Evolutionary conservation across 2,888 invertebrate genomes (phyloP).

Genomic region (Sepioteuthis lessoniana): DNA sequence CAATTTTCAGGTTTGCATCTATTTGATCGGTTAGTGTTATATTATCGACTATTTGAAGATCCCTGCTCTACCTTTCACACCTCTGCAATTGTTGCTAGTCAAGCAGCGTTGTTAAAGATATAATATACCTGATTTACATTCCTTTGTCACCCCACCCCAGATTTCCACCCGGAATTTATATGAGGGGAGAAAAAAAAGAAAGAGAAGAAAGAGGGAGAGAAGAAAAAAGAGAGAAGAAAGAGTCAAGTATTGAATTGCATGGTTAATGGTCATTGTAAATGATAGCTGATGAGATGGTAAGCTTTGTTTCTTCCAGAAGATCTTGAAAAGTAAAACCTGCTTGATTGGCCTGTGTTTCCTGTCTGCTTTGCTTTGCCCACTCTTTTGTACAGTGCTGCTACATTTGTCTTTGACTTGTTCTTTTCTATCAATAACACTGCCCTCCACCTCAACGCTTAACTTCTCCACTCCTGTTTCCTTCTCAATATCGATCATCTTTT

Average conservation of each 20-base stretch:
- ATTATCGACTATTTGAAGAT: no score
- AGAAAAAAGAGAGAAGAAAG: background rate
- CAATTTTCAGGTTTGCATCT: background rate
- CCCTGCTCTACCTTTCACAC: no score
- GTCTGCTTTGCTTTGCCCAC: background rate
- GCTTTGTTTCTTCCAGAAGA: background rate
- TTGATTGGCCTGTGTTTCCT: background rate
- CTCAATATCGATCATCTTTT: background rate
- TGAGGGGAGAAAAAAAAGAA: no score
- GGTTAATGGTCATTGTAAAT: background rate
- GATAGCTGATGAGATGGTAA: background rate
- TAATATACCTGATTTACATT: background rate
- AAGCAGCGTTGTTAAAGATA: background rate
- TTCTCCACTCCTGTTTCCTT: background rate
- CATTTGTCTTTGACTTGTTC: background rate
- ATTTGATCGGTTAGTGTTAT: no score
- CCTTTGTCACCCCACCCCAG: background rate
- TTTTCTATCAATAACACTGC: background rate
- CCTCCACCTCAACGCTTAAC: background rate
- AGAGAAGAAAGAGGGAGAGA: no score
- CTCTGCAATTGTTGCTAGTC: no score
- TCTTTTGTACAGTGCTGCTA: background rate
- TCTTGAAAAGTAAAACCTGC: background rate
- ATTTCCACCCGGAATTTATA: no score
- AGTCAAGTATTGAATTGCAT: background rate